These are phyloP conservation scores for Prionailurus viverrinus DNA, from an alignment of 2,113 vertebrate species.

Conservation along the genomic window DNA sequence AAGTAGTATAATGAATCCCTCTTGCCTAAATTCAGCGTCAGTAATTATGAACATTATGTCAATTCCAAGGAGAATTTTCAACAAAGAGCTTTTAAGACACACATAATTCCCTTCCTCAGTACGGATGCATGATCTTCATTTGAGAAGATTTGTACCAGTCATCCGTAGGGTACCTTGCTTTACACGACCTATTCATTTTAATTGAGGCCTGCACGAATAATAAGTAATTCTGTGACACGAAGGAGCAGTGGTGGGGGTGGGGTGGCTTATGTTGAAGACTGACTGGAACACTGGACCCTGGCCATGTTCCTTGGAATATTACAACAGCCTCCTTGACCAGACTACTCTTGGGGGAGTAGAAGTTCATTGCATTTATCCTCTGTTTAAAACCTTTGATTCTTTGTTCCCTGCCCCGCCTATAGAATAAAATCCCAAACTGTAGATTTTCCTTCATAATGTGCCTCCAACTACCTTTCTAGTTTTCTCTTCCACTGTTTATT, in stretches of 20 bases:
- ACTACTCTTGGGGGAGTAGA: background rate
- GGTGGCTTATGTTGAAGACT: background rate
- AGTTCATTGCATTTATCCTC: background rate
- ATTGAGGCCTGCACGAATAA: background rate
- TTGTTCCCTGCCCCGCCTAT: background rate
- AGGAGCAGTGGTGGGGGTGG: background rate
- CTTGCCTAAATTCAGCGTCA: background rate
- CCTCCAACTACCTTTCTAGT: background rate
- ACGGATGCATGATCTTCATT: background rate
- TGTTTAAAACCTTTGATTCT: constrained; percentile 14
- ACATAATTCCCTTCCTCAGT: background rate
- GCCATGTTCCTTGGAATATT: background rate
- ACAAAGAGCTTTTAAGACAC: constrained; percentile 17
- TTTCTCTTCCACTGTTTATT: background rate
- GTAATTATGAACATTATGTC: constrained; percentile 17
- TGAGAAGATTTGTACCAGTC: background rate
- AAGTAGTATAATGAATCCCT: background rate
- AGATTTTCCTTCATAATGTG: constrained; percentile 14
- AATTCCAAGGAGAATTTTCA: constrained; percentile 38
- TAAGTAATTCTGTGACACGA: background rate
- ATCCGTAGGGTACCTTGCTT: background rate
- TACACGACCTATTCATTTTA: background rate
- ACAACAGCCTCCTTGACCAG: background rate
- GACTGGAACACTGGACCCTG: background rate
- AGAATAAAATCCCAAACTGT: background rate